phyloP scores from a whole-genome alignment of 2,888 invertebrate species.

The Thymelicus acteon region DNA sequence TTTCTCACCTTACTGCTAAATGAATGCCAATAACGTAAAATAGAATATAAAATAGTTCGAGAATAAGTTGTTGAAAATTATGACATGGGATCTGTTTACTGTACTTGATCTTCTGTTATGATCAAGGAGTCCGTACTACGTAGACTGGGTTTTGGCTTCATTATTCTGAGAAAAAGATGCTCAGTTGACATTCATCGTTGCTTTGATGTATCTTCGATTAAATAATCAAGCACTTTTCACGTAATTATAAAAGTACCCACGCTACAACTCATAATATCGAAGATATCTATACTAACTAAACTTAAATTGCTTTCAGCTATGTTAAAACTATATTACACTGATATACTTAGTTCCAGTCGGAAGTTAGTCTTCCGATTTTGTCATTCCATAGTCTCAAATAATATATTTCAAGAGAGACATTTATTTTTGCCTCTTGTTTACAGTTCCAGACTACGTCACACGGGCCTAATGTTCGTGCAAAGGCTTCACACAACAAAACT shows the following conservation, averaged over 20 bases:
- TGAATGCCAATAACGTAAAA: neutral
- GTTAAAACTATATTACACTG: neutral
- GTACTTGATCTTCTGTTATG: no score
- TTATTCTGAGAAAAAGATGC: no score
- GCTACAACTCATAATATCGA: no score
- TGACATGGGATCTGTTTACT: neutral
- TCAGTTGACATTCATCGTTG: no score
- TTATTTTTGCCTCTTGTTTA: neutral
- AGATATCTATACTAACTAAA: neutral
- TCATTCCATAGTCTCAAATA: no score
- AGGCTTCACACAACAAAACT: slow-evolving; percentile 17
- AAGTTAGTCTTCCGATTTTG: no score
- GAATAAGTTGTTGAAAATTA: neutral
- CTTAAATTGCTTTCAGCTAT: neutral
- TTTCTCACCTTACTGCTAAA: neutral
- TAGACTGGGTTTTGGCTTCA: no score
- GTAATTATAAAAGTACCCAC: no score
- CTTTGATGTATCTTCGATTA: no score
- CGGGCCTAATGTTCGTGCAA: neutral
- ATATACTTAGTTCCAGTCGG: no score
- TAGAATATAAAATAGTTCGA: neutral
- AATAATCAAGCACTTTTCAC: no score
- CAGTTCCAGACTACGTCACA: neutral
- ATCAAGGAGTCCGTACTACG: no score
- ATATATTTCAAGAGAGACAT: neutral